Evolutionary conservation across 2,797 vertebrate species (phyloP), one percentile per base, ranked within the genome.

Genomic region (Sparus aurata): DNA sequence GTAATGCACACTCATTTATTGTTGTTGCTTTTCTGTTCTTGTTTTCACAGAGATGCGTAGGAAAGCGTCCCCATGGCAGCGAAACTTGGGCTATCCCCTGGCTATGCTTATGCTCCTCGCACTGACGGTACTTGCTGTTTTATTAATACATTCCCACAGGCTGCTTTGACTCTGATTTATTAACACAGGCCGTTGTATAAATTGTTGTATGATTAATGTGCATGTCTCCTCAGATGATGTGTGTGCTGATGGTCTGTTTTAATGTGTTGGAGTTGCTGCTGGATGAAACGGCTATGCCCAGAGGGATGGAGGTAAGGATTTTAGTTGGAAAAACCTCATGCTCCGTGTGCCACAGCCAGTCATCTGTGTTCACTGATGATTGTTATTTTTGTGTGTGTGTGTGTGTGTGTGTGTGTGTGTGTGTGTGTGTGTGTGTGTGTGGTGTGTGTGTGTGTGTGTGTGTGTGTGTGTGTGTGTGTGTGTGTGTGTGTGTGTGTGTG

Each of bases 231-330:
- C 91, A 99, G 98, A 97, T 97, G 71, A 95, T 99, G 93, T 97
- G 97, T 18, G 96, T 99, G 17, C 95, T 99, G 60, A 96, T 97
- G 30, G 98, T 99, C 69, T 98, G 97, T 87, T 96, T 99, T 85
- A 97, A 99, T 0, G 96, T 98, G 66, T 73, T 99, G 94, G 97
- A 99, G 93, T 93, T 99, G 88, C 96, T 99, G 59, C 94, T 99
- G 13, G 97, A 99, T 17, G 98, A 99, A 58, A 93, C 97, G 0
- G 98, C 98, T 0, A 96, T 99, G 98, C 98, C 98, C 1, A 94
- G 96, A 89, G 96, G 97, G 87, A 98, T 97, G 93, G 97, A 98
- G 97, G 98, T 99, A 91, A 89, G 64, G 52, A 34, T 65, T 38
- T 63, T 55, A n/a, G 8, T 16, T 16, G 20, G 13, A 57, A 62